These are phyloP conservation scores for Chouioia cunea DNA, from an alignment of 2,888 invertebrate species.

Conservation along the genomic window DNA sequence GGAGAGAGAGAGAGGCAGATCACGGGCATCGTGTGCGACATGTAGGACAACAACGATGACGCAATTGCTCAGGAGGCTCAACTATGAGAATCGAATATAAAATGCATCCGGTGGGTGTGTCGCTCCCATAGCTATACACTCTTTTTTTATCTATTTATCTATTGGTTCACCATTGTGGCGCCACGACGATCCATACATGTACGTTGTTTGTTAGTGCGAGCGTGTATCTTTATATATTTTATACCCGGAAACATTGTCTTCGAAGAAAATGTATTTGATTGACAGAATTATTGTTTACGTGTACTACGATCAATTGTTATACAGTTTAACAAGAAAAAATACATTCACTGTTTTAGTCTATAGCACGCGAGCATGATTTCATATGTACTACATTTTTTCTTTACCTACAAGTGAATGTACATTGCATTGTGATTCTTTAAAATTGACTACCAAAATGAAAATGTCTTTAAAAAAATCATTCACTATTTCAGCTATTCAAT, in stretches of 20 bases:
- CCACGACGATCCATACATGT: background rate
- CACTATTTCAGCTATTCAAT: too few relatives aligned
- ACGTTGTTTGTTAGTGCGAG: background rate
- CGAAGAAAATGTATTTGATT: background rate
- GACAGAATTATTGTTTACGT: too few relatives aligned
- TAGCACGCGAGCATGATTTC: too few relatives aligned
- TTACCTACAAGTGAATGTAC: too few relatives aligned
- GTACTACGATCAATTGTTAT: too few relatives aligned
- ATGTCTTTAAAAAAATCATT: too few relatives aligned
- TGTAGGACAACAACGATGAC: constrained; percentile 15
- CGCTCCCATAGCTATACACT: constrained; percentile 62
- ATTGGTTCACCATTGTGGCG: background rate
- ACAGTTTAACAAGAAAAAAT: too few relatives aligned
- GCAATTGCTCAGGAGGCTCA: constrained; percentile 9
- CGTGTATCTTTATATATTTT: background rate
- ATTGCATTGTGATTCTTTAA: too few relatives aligned
- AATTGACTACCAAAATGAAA: too few relatives aligned
- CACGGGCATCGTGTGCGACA: constrained; percentile 13
- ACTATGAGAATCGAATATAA: constrained; percentile 51
- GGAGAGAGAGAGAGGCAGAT: background rate
- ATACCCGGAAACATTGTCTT: background rate
- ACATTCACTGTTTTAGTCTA: too few relatives aligned
- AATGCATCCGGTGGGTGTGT: constrained; percentile 67
- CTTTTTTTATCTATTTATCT: constrained; percentile 5
- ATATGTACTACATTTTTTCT: too few relatives aligned